Evolutionary conservation across 2,888 invertebrate genomes (phyloP).

Genomic region (Drosophila meridionalis): DNA sequence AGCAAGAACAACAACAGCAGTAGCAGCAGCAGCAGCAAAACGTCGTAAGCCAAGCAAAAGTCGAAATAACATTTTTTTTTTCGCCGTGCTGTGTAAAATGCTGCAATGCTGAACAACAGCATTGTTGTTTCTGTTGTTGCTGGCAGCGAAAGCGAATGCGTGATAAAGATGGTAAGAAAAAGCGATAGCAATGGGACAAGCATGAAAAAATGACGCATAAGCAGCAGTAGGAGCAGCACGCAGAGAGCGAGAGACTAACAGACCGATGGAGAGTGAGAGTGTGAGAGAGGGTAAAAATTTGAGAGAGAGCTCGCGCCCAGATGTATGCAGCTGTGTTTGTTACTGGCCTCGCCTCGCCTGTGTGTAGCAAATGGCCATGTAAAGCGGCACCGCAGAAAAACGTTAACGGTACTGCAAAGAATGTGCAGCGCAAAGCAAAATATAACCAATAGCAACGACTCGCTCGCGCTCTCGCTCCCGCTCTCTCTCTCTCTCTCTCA

Average conservation of each 20-base stretch:
- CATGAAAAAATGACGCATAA: slow-evolving; percentile 76
- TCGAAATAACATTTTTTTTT: slow-evolving; percentile 32
- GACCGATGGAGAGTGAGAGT: background rate
- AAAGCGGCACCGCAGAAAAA: slow-evolving; percentile 67
- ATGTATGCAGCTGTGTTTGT: slow-evolving; percentile 56
- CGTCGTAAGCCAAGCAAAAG: slow-evolving; percentile 46
- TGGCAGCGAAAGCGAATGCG: slow-evolving; percentile 41
- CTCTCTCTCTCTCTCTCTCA: slow-evolving; percentile 11
- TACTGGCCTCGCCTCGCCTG: slow-evolving; percentile 24
- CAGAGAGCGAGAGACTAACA: background rate
- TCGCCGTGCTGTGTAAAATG: slow-evolving; percentile 72
- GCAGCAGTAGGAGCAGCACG: slow-evolving; percentile 31
- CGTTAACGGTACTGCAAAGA: slow-evolving; percentile 74
- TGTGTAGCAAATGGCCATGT: slow-evolving; percentile 70
- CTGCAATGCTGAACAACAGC: slow-evolving; percentile 75
- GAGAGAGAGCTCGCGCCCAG: slow-evolving; percentile 36
- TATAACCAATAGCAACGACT: slow-evolving; percentile 2
- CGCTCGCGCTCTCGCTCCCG: slow-evolving; percentile 10
- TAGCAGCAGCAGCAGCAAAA: slow-evolving; percentile 24
- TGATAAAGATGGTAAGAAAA: slow-evolving; percentile 72
- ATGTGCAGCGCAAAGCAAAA: slow-evolving; percentile 63
- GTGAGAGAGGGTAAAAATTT: background rate
- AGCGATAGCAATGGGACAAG: slow-evolving; percentile 40
- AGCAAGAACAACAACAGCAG: slow-evolving; percentile 10
- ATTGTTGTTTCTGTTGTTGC: slow-evolving; percentile 41